Conservation (phyloP, 2,888 invertebrate genomes). For the Troglohyphantes excavatus region DNA sequence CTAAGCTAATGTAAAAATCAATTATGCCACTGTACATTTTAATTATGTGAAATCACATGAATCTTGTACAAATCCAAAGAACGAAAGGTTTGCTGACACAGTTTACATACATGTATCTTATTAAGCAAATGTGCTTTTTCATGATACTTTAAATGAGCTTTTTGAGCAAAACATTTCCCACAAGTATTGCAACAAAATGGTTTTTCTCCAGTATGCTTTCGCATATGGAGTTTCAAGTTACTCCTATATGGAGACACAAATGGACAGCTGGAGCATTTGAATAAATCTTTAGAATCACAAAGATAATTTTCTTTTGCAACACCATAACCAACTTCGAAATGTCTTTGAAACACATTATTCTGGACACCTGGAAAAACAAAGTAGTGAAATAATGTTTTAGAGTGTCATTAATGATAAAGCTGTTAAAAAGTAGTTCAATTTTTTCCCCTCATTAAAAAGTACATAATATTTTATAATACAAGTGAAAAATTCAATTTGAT, state of each 20-base stretch:
- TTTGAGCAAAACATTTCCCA: constrained; percentile 40
- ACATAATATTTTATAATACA: no score
- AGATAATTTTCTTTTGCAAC: background rate
- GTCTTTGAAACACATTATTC: background rate
- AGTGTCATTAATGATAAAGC: no score
- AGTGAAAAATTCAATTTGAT: no score
- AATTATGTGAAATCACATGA: background rate
- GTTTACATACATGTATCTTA: background rate
- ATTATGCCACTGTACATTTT: no score
- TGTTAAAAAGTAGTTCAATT: no score
- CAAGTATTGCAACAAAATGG: constrained; percentile 48
- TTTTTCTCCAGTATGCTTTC: constrained; percentile 50
- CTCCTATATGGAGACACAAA: background rate
- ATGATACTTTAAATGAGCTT: constrained; percentile 16
- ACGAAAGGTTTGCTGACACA: constrained; percentile 18
- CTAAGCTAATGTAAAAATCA: no score
- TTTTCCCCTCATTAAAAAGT: no score
- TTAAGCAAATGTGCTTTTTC: constrained; percentile 11
- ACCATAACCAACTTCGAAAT: background rate
- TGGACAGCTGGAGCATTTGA: constrained; percentile 7
- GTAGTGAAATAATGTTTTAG: background rate
- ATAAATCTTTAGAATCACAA: background rate
- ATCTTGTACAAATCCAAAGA: background rate
- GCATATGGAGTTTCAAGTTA: constrained; percentile 13
- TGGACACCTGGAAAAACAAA: background rate